Percentiles rank a stretch among this genome's conserved stretches.
Conservation (phyloP, 30 jellyfish, hydroid and myxozoan genomes). For the Morbakka virulenta region DNA sequence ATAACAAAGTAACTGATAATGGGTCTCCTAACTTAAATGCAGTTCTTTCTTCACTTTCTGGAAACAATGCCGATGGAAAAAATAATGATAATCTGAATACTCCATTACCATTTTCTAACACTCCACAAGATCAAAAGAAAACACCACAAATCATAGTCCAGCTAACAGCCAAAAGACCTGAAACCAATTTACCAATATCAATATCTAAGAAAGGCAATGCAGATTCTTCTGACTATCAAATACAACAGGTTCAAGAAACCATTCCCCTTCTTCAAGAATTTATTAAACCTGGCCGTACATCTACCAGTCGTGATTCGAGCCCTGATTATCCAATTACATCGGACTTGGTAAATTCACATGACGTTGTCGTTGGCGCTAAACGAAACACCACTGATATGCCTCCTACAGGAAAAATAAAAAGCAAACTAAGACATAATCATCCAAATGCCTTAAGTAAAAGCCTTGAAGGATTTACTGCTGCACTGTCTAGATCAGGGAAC, state of each 20-base stretch:
- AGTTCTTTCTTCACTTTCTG: no score
- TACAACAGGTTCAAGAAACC: background rate
- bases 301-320: background rate
- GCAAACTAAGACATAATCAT: background rate
- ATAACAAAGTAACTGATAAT: no score
- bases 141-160: background rate
- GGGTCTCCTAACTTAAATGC: no score
- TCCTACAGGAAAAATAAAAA: background rate
- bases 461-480: background rate
- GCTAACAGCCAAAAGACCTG: background rate
- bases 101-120: no score
- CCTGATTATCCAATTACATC: background rate
- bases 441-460: background rate
- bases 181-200: background rate
- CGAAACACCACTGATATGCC: background rate
- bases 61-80: no score
- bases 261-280: background rate
- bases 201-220: background rate
- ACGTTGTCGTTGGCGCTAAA: background rate
- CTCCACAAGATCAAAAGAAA: no score
- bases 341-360: background rate
- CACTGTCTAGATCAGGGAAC: background rate
- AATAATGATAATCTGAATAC: no score
- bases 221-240: background rate
- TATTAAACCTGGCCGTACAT: background rate